A percentile compares a stretch with the other conserved stretches of the same genome.
Conservation (phyloP, 2,113 vertebrate species). For the Gambusia affinis region DNA sequence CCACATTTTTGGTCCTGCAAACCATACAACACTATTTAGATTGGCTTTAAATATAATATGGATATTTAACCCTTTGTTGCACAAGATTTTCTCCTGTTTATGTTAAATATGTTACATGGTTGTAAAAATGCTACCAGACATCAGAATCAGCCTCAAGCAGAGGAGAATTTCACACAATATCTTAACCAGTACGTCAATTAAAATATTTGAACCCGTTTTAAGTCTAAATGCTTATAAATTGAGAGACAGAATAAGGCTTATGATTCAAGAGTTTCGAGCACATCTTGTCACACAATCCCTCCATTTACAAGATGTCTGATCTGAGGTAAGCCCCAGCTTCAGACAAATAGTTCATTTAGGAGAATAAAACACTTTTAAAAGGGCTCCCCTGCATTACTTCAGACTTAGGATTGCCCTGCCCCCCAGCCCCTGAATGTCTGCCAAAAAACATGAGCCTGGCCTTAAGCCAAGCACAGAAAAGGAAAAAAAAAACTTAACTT, state of each 20-base stretch:
- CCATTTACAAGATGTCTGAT: conserved; percentile 12
- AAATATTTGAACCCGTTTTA: conserved; percentile 31
- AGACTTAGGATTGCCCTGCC: conserved; percentile 22
- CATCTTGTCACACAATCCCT: conserved; percentile 14
- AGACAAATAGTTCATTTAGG: conserved; percentile 27
- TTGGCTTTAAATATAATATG: conserved; percentile 28
- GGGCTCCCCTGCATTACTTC: conserved; percentile 37
- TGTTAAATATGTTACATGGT: conserved; percentile 15
- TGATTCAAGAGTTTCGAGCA: conserved; percentile 22
- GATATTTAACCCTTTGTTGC: conserved; percentile 14
- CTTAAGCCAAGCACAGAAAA: conserved; percentile 28
- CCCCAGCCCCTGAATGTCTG: conserved; percentile 2
- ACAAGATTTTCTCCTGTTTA: conserved; percentile 24
- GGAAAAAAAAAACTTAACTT: conserved; percentile 6
- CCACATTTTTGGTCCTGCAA: conserved; percentile 69
- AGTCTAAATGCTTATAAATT: conserved; percentile 41
- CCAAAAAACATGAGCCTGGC: conserved; percentile 22
- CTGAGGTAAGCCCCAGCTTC: conserved; percentile 27
- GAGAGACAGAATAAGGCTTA: conserved; percentile 30
- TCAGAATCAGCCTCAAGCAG: conserved; percentile 1
- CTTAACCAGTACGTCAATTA: conserved; percentile 27
- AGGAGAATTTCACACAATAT: conserved; percentile 17
- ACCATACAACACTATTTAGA: conserved; percentile 40
- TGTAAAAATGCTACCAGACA: conserved; percentile 14
- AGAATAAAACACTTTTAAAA: conserved; percentile 40